A percentile compares a stretch with the other conserved stretches of the same genome.
phyloP scores from a whole-genome alignment of 64 coral and sea anemone genomes.

The Montipora capricornis region DNA sequence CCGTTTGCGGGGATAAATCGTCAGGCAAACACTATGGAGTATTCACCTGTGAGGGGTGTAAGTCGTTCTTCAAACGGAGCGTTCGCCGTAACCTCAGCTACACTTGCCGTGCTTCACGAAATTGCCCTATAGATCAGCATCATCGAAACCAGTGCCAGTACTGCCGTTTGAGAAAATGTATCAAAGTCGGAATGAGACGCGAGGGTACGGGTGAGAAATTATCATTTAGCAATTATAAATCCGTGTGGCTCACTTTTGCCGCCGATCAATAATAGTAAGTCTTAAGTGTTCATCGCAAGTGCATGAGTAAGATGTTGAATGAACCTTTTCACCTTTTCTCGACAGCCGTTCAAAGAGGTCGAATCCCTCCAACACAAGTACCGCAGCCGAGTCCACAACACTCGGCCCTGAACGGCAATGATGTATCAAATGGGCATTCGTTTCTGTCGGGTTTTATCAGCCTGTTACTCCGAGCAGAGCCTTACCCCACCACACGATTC shows the following conservation, averaged over 20 bases:
- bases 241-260: constrained; percentile 9
- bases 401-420: constrained; percentile 75
- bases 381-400: constrained; percentile 81
- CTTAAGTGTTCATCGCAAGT: constrained; percentile 23
- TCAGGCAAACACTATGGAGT: constrained; percentile 96
- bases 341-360: constrained; percentile 99
- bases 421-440: constrained; percentile 86
- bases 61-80: constrained; percentile 94
- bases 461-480: constrained; percentile 91
- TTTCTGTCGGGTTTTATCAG: constrained; percentile 97
- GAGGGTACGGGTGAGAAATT: constrained; percentile 87
- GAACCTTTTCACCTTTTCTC: constrained; percentile 97
- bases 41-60: constrained; percentile 93
- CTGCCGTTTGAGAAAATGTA: constrained; percentile 85
- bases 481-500: constrained; percentile 94
- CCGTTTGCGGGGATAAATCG: constrained; percentile 88
- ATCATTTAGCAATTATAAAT: constrained; percentile 32
- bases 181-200: constrained; percentile 93
- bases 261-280: not conserved
- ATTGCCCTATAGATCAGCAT: constrained; percentile 89
- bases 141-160: constrained; percentile 95
- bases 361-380: constrained; percentile 93
- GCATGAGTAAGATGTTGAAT: constrained; percentile 90
- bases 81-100: constrained; percentile 90
- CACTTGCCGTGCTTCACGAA: constrained; percentile 82